A percentile compares a stretch with the other conserved stretches of the same genome.
Evolutionary conservation across 1,140 invertebrate species (phyloP).

Genomic region (Nymphalis io): DNA sequence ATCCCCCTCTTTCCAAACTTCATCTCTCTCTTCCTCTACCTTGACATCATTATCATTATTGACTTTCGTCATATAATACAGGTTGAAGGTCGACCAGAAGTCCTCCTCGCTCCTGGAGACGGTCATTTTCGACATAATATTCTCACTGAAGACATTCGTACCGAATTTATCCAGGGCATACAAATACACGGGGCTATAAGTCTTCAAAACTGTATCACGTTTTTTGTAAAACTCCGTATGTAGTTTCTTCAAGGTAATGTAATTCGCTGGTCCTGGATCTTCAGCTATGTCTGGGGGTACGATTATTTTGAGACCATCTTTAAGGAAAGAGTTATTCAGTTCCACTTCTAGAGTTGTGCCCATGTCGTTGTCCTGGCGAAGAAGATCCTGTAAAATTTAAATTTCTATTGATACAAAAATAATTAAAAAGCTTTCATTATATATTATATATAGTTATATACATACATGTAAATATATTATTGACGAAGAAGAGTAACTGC

Average conservation of each 20-base stretch:
- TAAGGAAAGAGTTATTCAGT: constrained; percentile 85
- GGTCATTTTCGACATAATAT: constrained; percentile 44
- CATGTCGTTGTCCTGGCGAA: constrained; percentile 82
- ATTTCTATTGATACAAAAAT: too few relatives aligned
- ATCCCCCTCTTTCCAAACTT: constrained; percentile 41
- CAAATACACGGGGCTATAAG: constrained; percentile 69
- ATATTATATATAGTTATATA: too few relatives aligned
- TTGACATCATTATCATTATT: constrained; percentile 27
- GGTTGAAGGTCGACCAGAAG: constrained; percentile 62
- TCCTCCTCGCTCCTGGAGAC: constrained; percentile 56
- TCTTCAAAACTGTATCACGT: constrained; percentile 61
- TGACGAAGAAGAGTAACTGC: too few relatives aligned
- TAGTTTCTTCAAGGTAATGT: constrained; percentile 55
- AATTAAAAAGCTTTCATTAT: too few relatives aligned
- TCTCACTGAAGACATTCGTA: constrained; percentile 64
- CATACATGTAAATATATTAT: too few relatives aligned
- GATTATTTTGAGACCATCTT: constrained; percentile 87
- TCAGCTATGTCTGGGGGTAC: constrained; percentile 83
- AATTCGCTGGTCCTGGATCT: constrained; percentile 49
- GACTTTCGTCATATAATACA: constrained; percentile 58
- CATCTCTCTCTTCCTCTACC: constrained; percentile 29
- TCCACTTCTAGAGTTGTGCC: constrained; percentile 88
- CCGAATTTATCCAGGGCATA: constrained; percentile 70
- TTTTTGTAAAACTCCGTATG: constrained; percentile 68
- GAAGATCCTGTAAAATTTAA: constrained; percentile 83